Percentiles rank a stretch among this genome's conserved stretches.
These are phyloP conservation scores for Imbricaverruca yamaguchii DNA, from an alignment of 2,888 invertebrate species.

Conservation along the genomic window DNA sequence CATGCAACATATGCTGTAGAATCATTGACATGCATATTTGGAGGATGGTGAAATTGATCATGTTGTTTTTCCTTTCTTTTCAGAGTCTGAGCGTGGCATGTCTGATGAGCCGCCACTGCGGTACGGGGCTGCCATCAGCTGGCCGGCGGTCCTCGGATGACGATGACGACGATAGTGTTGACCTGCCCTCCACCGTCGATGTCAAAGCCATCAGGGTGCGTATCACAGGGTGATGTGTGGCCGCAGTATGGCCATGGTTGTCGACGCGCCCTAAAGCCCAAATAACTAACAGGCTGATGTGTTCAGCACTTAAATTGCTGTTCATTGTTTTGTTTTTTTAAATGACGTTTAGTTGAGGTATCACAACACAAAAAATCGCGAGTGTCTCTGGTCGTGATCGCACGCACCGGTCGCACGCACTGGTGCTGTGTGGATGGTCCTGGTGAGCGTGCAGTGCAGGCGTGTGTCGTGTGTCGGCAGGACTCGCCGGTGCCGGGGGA, in stretches of 20 bases:
- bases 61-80: neutral
- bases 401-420: too few relatives aligned
- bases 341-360: too few relatives aligned
- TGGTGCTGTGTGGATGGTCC: too few relatives aligned
- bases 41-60: neutral
- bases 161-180: constrained; percentile 36
- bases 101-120: constrained; percentile 24
- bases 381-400: too few relatives aligned
- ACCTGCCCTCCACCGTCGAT: constrained; percentile 33
- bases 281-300: too few relatives aligned
- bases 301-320: too few relatives aligned
- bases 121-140: constrained; percentile 28
- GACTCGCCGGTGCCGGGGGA: neutral
- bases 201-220: constrained; percentile 33
- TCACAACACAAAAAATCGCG: too few relatives aligned
- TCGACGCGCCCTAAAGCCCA: too few relatives aligned
- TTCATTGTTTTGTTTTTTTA: too few relatives aligned
- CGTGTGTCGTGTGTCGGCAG: neutral
- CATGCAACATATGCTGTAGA: neutral
- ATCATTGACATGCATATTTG: neutral
- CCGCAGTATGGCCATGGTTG: too few relatives aligned
- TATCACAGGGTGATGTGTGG: neutral
- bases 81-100: constrained; percentile 24
- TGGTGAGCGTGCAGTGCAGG: too few relatives aligned
- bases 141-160: constrained; percentile 34